A percentile compares a stretch with the other conserved stretches of the same genome.
Conservation (phyloP, 2,888 invertebrate species). For the Mimas tiliae region DNA sequence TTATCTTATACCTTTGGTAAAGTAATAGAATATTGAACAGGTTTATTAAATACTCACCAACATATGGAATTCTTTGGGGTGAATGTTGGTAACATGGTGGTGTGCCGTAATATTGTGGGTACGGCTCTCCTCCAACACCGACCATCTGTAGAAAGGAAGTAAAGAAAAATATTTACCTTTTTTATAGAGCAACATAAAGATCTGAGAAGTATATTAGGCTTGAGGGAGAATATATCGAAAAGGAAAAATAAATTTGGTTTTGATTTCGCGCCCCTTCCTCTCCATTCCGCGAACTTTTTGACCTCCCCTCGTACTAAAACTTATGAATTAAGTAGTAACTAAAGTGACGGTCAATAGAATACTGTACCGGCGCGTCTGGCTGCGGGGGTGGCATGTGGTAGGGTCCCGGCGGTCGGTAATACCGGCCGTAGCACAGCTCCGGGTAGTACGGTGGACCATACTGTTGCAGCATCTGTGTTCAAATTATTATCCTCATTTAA, state of each 20-base stretch:
- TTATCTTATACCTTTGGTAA: too few relatives aligned
- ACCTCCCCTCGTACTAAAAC: too few relatives aligned
- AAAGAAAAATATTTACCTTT: background rate
- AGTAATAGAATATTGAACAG: too few relatives aligned
- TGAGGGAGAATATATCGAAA: too few relatives aligned
- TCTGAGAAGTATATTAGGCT: too few relatives aligned
- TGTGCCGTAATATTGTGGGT: conserved; percentile 80
- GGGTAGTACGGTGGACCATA: conserved; percentile 78
- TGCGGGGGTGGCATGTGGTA: conserved; percentile 83
- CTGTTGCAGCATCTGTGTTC: conserved; percentile 71
- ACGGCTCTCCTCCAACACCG: conserved; percentile 73
- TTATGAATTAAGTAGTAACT: too few relatives aligned
- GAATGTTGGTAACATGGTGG: conserved; percentile 84
- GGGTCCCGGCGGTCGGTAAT: conserved; percentile 76
- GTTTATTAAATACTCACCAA: conserved; percentile 80
- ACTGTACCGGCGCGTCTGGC: conserved; percentile 68
- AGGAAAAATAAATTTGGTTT: too few relatives aligned
- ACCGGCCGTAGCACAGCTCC: conserved; percentile 77
- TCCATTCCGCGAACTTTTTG: too few relatives aligned
- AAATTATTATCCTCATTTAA: background rate
- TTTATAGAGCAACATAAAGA: too few relatives aligned
- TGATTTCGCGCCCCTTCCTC: too few relatives aligned
- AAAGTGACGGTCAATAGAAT: background rate
- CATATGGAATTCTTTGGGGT: conserved; percentile 86
- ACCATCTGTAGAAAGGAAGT: conserved; percentile 65